These are phyloP conservation scores for Poecilus cupreus DNA, from an alignment of 2,888 invertebrate genomes.

Conservation along the genomic window DNA sequence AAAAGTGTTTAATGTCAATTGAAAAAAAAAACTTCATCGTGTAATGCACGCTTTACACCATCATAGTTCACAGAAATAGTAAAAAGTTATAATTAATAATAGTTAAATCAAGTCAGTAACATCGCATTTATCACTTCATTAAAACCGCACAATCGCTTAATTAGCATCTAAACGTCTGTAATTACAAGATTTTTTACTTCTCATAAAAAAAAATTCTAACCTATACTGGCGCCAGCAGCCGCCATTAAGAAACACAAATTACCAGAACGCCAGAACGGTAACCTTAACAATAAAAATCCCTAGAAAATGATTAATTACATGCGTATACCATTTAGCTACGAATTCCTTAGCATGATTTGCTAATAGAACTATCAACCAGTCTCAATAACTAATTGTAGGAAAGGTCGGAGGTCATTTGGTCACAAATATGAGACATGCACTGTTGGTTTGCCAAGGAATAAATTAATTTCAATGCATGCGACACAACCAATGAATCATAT, in stretches of 20 bases:
- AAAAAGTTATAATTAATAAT: background rate
- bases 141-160: background rate
- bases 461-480: background rate
- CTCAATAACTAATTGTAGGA: constrained; percentile 45
- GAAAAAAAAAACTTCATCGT: too few species aligned
- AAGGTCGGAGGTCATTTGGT: constrained; percentile 47
- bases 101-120: background rate
- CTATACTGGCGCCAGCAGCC: background rate
- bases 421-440: background rate
- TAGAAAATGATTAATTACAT: constrained; percentile 26
- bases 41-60: too few species aligned
- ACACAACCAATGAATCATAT: constrained; percentile 20
- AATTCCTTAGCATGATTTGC: constrained; percentile 25
- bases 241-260: background rate
- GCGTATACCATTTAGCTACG: background rate
- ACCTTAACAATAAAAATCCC: constrained; percentile 33
- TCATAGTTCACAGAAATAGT: too few species aligned
- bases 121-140: constrained; percentile 12
- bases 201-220: background rate
- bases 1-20: too few species aligned
- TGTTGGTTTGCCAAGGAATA: background rate
- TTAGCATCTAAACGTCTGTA: background rate
- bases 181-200: background rate
- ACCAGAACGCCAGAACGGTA: constrained; percentile 10
- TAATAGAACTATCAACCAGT: constrained; percentile 50